phyloP scores from a whole-genome alignment of 2,888 invertebrate genomes.

The Euplagia quadripunctaria region DNA sequence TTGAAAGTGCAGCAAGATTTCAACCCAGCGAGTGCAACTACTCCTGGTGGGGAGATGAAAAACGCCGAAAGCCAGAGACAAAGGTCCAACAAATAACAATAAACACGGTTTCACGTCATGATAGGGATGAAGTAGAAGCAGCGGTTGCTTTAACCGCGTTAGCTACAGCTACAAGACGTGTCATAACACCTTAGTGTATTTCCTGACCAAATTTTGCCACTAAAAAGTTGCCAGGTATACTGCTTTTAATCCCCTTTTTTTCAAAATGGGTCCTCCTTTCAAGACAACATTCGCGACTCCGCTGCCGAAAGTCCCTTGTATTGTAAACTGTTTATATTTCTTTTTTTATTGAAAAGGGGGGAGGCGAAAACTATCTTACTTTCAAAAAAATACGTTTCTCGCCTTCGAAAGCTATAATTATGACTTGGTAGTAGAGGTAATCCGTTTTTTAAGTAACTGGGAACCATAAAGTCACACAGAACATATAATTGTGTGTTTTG shows the following conservation, averaged over 20 bases:
- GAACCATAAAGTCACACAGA: background rate
- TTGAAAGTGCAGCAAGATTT: constrained; percentile 92
- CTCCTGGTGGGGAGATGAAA: constrained; percentile 88
- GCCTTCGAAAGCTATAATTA: too few species aligned
- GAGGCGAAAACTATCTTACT: too few species aligned
- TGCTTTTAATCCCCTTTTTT: background rate
- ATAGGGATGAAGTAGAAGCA: constrained; percentile 92
- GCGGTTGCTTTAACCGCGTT: constrained; percentile 91
- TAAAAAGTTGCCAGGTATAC: background rate
- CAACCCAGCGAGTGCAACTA: constrained; percentile 91
- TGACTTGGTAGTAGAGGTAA: too few species aligned
- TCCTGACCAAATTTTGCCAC: background rate
- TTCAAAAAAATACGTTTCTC: too few species aligned
- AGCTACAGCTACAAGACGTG: constrained; percentile 80
- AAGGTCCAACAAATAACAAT: constrained; percentile 65
- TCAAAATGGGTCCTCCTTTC: background rate
- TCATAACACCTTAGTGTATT: constrained; percentile 64
- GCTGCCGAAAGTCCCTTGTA: background rate
- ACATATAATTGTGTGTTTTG: background rate
- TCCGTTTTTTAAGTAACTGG: too few species aligned
- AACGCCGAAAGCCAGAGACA: constrained; percentile 68
- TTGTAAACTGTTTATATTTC: too few species aligned
- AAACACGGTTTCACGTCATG: constrained; percentile 80
- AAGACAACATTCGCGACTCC: background rate
- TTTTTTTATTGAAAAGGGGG: background rate